Conservation (phyloP, 2,113 vertebrate species). For the Lasiurus borealis region DNA sequence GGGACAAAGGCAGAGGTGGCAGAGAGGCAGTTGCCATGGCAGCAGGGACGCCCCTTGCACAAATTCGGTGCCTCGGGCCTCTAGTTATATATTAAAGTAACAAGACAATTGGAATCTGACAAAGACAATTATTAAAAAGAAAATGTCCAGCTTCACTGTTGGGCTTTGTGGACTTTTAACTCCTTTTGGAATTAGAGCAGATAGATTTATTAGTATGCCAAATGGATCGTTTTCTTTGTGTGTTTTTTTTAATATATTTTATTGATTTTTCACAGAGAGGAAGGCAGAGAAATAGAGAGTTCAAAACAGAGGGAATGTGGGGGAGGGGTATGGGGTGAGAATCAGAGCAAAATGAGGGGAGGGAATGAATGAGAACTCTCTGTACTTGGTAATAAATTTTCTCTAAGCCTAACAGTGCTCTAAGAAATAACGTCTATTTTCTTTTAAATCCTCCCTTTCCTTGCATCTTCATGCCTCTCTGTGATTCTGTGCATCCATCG, state of each 20-base stretch:
- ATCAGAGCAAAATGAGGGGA: not conserved
- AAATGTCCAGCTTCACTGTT: not conserved
- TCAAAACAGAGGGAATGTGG: not conserved
- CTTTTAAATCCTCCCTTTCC: not conserved
- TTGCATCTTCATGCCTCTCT: not conserved
- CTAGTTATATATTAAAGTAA: conserved; percentile 48
- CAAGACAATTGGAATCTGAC: conserved; percentile 30
- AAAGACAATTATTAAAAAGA: conserved; percentile 71
- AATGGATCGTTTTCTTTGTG: conserved; percentile 63
- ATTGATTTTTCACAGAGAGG: no score
- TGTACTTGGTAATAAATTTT: not conserved
- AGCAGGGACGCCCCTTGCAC: no score
- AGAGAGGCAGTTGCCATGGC: no score
- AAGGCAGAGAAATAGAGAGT: no score
- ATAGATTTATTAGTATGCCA: conserved; percentile 72
- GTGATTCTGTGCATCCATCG: not conserved
- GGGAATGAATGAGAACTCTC: not conserved
- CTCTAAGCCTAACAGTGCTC: not conserved
- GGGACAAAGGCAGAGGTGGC: no score
- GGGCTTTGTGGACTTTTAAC: conserved; percentile 69
- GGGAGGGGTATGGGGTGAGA: not conserved
- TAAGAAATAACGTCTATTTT: not conserved
- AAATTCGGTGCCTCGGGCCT: no score
- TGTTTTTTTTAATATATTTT: no score
- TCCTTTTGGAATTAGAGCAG: conserved; percentile 75